A percentile compares a stretch with the other conserved stretches of the same genome.
Evolutionary conservation across 2,797 vertebrate genomes (phyloP).

Genomic region (Ciconia nigra): DNA sequence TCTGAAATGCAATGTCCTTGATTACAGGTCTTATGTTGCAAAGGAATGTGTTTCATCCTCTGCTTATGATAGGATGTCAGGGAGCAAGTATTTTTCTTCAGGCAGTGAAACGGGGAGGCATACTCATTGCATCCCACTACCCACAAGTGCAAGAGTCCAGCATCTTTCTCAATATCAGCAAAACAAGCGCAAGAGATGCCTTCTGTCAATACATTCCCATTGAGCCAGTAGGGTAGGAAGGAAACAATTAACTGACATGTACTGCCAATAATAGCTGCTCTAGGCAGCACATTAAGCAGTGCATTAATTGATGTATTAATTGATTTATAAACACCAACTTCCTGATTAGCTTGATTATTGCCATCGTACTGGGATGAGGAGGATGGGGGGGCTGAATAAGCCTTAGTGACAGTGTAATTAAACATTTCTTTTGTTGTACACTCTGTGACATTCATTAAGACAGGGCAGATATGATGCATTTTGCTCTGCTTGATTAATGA

Average conservation of each 20-base stretch:
- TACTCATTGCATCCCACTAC: not conserved
- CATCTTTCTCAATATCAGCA: not conserved
- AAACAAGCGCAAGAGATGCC: not conserved
- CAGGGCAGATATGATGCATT: not conserved
- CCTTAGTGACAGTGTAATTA: constrained; percentile 5
- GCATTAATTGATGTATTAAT: constrained; percentile 67
- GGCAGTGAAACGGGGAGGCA: not conserved
- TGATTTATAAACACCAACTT: constrained; percentile 56
- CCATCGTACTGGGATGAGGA: not conserved
- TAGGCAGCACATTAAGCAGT: constrained; percentile 43
- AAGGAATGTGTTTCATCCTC: not conserved
- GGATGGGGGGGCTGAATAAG: not conserved
- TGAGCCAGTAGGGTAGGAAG: not conserved
- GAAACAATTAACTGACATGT: constrained; percentile 38
- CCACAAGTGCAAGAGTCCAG: not conserved
- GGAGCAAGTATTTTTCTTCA: not conserved
- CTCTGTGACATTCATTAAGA: not conserved
- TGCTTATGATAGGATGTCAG: not conserved
- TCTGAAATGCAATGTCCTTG: not conserved
- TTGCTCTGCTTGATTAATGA: not conserved
- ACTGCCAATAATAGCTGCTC: constrained; percentile 39
- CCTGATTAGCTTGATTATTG: constrained; percentile 54
- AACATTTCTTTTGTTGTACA: constrained; percentile 21
- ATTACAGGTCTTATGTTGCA: not conserved
- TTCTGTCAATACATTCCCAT: not conserved